phyloP scores from a whole-genome alignment of 2,113 vertebrate species.

The Microtus oregoni region DNA sequence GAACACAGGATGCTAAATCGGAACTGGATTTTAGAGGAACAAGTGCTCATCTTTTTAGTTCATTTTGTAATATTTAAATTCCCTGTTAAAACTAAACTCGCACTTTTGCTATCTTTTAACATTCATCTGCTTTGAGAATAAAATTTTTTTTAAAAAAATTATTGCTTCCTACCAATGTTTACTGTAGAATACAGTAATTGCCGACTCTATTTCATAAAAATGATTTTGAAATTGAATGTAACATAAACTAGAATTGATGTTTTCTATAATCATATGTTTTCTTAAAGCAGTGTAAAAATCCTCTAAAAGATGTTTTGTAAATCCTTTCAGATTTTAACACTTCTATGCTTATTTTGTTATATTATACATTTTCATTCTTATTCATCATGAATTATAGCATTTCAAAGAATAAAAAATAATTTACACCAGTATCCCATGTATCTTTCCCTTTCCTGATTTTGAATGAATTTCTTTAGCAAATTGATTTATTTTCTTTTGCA shows the following conservation, averaged over 20 bases:
- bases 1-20: neutral
- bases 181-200: constrained; percentile 42
- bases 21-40: constrained; percentile 26
- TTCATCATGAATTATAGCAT: constrained; percentile 60
- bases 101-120: constrained; percentile 52
- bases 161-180: constrained; percentile 37
- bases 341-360: constrained; percentile 69
- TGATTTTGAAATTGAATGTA: constrained; percentile 65
- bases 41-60: constrained; percentile 33
- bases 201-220: constrained; percentile 29
- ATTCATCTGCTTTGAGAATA: constrained; percentile 56
- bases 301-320: constrained; percentile 72
- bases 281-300: constrained; percentile 50
- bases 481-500: neutral
- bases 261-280: constrained; percentile 66
- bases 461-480: constrained; percentile 42
- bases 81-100: constrained; percentile 32
- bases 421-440: constrained; percentile 37
- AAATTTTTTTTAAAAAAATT: neutral
- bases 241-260: constrained; percentile 49
- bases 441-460: constrained; percentile 48
- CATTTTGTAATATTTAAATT: constrained; percentile 65
- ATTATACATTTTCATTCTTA: constrained; percentile 63
- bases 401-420: constrained; percentile 76
- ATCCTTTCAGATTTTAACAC: constrained; percentile 64